Base-by-base conservation (phyloP, 2,113 vertebrate species). In the Hypanus sabinus region DNA sequence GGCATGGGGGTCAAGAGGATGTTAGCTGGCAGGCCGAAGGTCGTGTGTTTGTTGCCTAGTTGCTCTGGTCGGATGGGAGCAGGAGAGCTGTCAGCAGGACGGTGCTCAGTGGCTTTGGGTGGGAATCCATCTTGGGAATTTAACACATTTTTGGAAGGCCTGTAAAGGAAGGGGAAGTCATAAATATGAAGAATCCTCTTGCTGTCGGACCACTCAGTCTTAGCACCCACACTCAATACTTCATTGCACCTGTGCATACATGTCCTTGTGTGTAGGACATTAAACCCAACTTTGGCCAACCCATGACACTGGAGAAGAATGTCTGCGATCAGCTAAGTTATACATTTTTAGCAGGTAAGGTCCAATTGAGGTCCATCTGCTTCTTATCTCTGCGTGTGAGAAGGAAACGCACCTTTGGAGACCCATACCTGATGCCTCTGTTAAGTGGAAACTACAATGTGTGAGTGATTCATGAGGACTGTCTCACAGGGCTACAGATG, bases 101-200 rank as follows among this genome's bases (percentile, higher is more conserved):
- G 96, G 94, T 0, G 94, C 73, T 96, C 97, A 0, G 94, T 5
- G 36, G 94, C 94, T 96, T 96, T 96, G 79, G 96, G 95, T n/a
- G 95, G 94, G 91, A 94, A 16, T 18, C 75, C 90, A 94, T 80
- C 94, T 60, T 94, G 96, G 77, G 96, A 94, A 95, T 96, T 97
- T 0, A 95, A 83, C 62, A 96, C 94, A 94, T 96, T 97, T 94
- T 94, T 94, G 95, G 96, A 96, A 94, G 95, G 95, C 95, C 97
- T 97, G 85, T 10, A 91, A 94, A 94, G 55, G 94, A 11, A 93
- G 36, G 38, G 90, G 94, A 94, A 55, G 36, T 6, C 97, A 94
- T n/a, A 95, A 94, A 6, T 94, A 90, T 10, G 20, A 87, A 10
- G 22, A 60, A 10, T 12, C 27, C 46, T 55, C 3, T 30, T 14